A percentile compares a stretch with the other conserved stretches of the same genome.
Evolutionary conservation across 1,140 invertebrate genomes (phyloP).

Genomic region (Brachionus sp.): DNA sequence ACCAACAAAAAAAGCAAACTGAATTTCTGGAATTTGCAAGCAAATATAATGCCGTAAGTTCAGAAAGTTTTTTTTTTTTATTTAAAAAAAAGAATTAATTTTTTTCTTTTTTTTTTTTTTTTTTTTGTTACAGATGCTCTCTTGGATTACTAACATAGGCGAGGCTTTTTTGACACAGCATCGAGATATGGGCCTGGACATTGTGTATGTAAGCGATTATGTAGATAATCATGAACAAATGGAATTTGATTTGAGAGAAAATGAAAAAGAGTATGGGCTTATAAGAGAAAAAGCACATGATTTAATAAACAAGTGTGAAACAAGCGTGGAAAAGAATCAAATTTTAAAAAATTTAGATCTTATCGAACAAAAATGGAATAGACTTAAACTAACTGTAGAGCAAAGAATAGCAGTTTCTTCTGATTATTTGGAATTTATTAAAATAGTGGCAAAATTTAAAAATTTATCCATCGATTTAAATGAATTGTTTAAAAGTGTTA

Average conservation of each 20-base stretch:
- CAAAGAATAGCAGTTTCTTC: slow-evolving; percentile 68
- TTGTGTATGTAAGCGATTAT: slow-evolving; percentile 71
- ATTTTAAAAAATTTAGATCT: slow-evolving; percentile 66
- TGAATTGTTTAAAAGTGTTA: slow-evolving; percentile 18
- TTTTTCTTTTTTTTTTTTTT: background rate
- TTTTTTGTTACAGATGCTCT: slow-evolving; percentile 61
- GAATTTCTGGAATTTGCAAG: too few relatives aligned
- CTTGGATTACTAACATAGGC: slow-evolving; percentile 70
- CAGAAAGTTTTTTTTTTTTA: too few relatives aligned
- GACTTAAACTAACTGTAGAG: slow-evolving; percentile 66
- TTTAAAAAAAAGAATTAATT: background rate
- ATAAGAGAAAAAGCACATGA: background rate
- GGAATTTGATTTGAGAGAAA: slow-evolving; percentile 66
- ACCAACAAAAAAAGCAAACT: too few relatives aligned
- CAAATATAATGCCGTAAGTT: too few relatives aligned
- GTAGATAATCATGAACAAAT: slow-evolving; percentile 71
- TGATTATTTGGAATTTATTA: slow-evolving; percentile 43
- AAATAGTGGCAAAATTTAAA: slow-evolving; percentile 9
- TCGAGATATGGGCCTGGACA: slow-evolving; percentile 70
- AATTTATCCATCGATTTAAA: slow-evolving; percentile 6
- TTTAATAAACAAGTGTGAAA: background rate
- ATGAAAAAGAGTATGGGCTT: background rate
- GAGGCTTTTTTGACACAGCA: slow-evolving; percentile 72
- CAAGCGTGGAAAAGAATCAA: slow-evolving; percentile 48
- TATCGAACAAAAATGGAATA: slow-evolving; percentile 64